Percentiles rank a stretch among this genome's conserved stretches.
Evolutionary conservation across 2,113 vertebrate species (phyloP).

Genomic region (Garra rufa): DNA sequence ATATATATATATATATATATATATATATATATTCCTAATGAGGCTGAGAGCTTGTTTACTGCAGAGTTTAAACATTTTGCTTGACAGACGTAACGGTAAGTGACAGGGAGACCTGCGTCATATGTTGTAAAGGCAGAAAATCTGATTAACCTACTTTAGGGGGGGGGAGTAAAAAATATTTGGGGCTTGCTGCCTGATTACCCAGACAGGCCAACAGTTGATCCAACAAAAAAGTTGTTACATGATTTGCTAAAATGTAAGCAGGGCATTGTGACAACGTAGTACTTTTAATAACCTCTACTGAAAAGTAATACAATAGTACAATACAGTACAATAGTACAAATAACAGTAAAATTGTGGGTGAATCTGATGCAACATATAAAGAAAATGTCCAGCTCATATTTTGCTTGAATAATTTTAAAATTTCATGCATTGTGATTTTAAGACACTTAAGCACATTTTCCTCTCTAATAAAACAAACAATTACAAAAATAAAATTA

Average conservation of each 20-base stretch:
- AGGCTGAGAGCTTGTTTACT: constrained; percentile 70
- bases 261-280: not conserved
- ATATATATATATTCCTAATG: too few relatives aligned
- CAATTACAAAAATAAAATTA: too few relatives aligned
- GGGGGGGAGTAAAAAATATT: constrained; percentile 67
- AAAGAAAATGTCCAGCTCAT: not conserved
- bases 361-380: not conserved
- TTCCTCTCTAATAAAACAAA: not conserved
- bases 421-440: not conserved
- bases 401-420: not conserved
- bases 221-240: not conserved
- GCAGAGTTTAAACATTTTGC: constrained; percentile 69
- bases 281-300: not conserved
- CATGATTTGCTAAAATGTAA: not conserved
- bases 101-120: constrained; percentile 70
- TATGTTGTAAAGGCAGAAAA: constrained; percentile 73
- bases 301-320: not conserved
- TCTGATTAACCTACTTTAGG: constrained; percentile 79
- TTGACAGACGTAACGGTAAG: constrained; percentile 57
- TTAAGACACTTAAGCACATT: not conserved
- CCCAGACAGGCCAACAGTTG: not conserved
- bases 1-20: too few relatives aligned
- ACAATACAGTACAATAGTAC: not conserved
- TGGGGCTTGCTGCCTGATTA: not conserved
- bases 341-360: not conserved